Percentiles rank a stretch among this genome's conserved stretches.
Evolutionary conservation across 2,797 vertebrate species (phyloP).

Genomic region (Schizothorax lantsangensis): DNA sequence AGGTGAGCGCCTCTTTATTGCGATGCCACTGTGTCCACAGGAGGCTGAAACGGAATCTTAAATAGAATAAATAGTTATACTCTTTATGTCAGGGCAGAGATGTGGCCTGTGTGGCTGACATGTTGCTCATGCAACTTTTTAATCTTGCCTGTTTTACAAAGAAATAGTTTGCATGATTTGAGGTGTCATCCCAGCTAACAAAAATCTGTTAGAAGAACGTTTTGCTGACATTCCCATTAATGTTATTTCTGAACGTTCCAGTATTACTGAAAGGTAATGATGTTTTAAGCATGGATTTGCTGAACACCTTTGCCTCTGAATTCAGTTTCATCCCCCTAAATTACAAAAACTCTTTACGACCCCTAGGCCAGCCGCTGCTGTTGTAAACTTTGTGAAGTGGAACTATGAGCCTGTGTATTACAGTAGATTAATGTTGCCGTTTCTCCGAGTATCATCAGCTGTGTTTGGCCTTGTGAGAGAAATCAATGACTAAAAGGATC

Average conservation of each 20-base stretch:
- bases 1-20: conserved; percentile 31
- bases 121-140: neutral
- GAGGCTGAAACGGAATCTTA: conserved; percentile 20
- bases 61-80: conserved; percentile 34
- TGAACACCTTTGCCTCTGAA: neutral
- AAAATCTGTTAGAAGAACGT: neutral
- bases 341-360: conserved; percentile 30
- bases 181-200: neutral
- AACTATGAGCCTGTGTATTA: conserved; percentile 55
- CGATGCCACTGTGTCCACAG: conserved; percentile 9
- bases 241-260: neutral
- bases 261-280: neutral
- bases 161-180: neutral
- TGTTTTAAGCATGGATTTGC: neutral
- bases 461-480: conserved; percentile 69
- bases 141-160: neutral
- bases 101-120: neutral
- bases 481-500: conserved; percentile 72
- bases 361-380: neutral
- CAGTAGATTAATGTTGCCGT: conserved; percentile 66
- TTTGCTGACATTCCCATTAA: neutral
- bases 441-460: conserved; percentile 57
- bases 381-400: conserved; percentile 50
- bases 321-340: conserved; percentile 21
- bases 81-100: neutral